These are phyloP conservation scores for Lates calcarifer DNA, from an alignment of 2,113 vertebrate genomes.

Conservation along the genomic window DNA sequence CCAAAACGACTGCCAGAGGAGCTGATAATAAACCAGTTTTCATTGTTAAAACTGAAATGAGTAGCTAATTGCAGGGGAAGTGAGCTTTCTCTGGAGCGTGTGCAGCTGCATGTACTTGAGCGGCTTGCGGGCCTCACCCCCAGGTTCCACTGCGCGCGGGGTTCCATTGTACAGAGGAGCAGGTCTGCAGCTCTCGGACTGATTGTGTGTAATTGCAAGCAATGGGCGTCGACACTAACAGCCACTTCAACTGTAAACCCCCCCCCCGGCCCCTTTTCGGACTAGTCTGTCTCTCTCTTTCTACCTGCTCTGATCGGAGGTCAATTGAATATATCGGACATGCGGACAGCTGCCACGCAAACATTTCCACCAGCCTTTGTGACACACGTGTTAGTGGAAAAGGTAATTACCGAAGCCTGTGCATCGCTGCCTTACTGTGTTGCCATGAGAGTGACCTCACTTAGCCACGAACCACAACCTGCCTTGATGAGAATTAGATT, in stretches of 20 bases:
- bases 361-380: constrained; percentile 80
- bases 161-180: constrained; percentile 91
- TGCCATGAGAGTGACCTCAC: constrained; percentile 88
- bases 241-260: constrained; percentile 92
- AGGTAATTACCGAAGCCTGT: constrained; percentile 50
- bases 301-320: constrained; percentile 88
- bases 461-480: constrained; percentile 83
- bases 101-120: constrained; percentile 99
- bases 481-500: constrained; percentile 89
- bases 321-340: constrained; percentile 75
- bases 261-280: constrained; percentile 3
- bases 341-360: constrained; percentile 90
- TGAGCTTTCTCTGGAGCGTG: constrained; percentile 88
- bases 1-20: constrained; percentile 86
- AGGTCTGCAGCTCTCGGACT: constrained; percentile 92
- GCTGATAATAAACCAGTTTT: constrained; percentile 89
- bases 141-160: constrained; percentile 92
- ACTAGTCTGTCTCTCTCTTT: neutral
- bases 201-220: constrained; percentile 98
- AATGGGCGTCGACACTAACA: constrained; percentile 91
- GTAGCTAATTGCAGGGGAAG: constrained; percentile 95
- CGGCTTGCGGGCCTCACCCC: constrained; percentile 86
- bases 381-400: constrained; percentile 82
- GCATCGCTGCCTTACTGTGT: constrained; percentile 14
- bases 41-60: constrained; percentile 91